Evolutionary conservation across 2,113 vertebrate genomes (phyloP), one percentile per base, ranked within the genome.

Genomic region (Dipodomys ordii): DNA sequence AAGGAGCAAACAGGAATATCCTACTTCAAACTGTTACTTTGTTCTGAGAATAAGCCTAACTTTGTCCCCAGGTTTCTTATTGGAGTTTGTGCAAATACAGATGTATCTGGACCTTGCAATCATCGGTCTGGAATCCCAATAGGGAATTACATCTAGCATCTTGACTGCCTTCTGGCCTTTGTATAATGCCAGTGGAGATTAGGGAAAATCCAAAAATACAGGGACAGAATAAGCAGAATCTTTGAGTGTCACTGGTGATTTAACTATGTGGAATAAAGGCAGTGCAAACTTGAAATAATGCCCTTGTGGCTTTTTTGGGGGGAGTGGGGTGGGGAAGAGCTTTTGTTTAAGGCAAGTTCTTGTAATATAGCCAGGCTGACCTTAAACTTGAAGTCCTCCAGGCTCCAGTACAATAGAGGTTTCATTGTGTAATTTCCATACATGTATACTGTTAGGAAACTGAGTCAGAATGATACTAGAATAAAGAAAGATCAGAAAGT

Each of bases 161-260:
- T 92, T 93, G 96, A 84, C 73, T 94, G 57, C 82, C 64, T 95
- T 96, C 85, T 94, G 72, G 39, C 60, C 39, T 97, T 95, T 88
- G 71, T 94, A 65, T 94, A 83, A 91, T 94, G 9, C 71, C 92
- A 65, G 49, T 53, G 84, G 22, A 76, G 27, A 88, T 88, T 46
- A 82, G 57, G 65, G 44, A 91, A 89, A 73, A 86, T 71, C 72
- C 88, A 95, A 2, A 57, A 84, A 79, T 49, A 93, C 35, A 79
- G 86, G 32, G 32, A 91, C 69, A 92, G 30, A 57, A 90, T 74
- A 84, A 79, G 57, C 74, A 68, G 90, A 93, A 73, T 91, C 32
- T 92, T 16, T 91, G 2, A 83, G 73, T 91, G 72, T n/a, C n/a
- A 79, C 60, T 71, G 20, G 87, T 83, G 60, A 4, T 88, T 93